phyloP scores from a whole-genome alignment of 2,888 invertebrate species.

The Antitype chi region DNA sequence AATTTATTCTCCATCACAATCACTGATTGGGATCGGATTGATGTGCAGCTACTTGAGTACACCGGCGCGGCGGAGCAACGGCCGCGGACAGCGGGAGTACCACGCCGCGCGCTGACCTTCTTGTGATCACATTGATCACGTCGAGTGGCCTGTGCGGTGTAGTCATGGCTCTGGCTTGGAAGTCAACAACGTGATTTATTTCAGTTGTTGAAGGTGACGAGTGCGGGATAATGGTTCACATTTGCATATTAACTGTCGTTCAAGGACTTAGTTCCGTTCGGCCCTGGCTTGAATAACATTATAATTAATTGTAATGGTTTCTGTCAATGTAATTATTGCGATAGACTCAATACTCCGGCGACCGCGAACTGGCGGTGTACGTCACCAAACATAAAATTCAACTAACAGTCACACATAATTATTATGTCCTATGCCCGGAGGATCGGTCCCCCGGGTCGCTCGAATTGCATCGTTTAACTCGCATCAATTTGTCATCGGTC shows the following conservation, averaged over 20 bases:
- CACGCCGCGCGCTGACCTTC: neutral
- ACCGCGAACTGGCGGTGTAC: neutral
- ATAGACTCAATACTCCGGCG: neutral
- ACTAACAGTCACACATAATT: no score
- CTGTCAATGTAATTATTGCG: neutral
- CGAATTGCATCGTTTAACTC: no score
- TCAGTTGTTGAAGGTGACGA: slow-evolving; percentile 12
- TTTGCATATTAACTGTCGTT: slow-evolving; percentile 44
- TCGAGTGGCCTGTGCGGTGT: neutral
- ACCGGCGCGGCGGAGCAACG: neutral
- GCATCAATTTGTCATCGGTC: neutral
- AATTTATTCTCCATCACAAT: slow-evolving; percentile 59
- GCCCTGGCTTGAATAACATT: slow-evolving; percentile 1
- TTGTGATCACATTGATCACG: neutral
- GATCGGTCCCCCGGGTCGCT: no score
- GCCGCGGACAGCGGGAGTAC: neutral
- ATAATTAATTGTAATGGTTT: neutral
- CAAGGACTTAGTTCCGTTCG: neutral
- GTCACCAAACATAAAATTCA: no score
- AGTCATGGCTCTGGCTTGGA: neutral
- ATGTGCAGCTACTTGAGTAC: neutral
- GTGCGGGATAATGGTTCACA: slow-evolving; percentile 22
- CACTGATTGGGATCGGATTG: slow-evolving; percentile 46
- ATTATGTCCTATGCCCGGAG: no score
- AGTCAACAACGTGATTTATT: slow-evolving; percentile 35